phyloP scores from a whole-genome alignment of 2,113 vertebrate species.

The Coptodon rendalli region DNA sequence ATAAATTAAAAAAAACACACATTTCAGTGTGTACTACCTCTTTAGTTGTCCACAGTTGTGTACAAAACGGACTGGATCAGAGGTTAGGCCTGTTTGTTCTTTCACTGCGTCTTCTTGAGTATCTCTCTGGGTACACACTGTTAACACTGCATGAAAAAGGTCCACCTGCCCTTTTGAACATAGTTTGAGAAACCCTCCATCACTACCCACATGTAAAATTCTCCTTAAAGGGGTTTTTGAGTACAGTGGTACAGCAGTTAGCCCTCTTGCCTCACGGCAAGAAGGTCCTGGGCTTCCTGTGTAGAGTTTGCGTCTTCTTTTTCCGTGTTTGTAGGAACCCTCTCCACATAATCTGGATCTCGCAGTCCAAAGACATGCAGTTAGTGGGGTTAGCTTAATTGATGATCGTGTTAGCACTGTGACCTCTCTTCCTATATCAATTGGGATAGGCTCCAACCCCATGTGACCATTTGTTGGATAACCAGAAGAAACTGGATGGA shows the following conservation, averaged over 20 bases:
- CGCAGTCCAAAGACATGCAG: not conserved
- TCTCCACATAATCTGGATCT: not conserved
- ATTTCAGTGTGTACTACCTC: not conserved
- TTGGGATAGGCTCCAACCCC: not conserved
- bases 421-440: not conserved
- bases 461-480: not conserved
- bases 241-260: not conserved
- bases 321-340: not conserved
- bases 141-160: not conserved
- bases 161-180: not conserved
- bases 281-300: not conserved
- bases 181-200: not conserved
- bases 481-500: not conserved
- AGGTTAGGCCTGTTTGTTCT: not conserved
- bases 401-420: not conserved
- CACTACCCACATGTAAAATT: not conserved
- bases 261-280: not conserved
- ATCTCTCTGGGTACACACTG: not conserved
- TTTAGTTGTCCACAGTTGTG: not conserved
- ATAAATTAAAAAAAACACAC: not conserved
- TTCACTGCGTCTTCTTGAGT: not conserved
- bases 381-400: not conserved
- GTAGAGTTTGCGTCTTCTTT: not conserved
- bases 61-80: not conserved
- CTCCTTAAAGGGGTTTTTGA: not conserved